A percentile compares a stretch with the other conserved stretches of the same genome.
Conservation (phyloP, 2,888 invertebrate genomes). For the Corbicula japonica region DNA sequence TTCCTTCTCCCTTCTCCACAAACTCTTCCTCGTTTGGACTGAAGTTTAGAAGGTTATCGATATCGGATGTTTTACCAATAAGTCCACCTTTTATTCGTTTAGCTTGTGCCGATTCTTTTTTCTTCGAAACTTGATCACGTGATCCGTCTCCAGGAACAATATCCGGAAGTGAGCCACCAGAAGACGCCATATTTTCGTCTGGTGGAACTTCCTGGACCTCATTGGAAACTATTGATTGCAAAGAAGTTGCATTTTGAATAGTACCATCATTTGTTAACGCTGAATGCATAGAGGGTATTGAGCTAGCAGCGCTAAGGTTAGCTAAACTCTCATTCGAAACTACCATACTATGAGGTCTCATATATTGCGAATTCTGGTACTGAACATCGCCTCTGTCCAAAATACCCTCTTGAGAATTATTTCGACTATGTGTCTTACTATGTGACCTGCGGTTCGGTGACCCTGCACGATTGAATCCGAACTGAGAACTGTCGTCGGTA, state of each 20-base stretch:
- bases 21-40: conserved; percentile 78
- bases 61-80: conserved; percentile 67
- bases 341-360: conserved; percentile 75
- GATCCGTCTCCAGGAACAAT: conserved; percentile 69
- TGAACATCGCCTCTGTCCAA: conserved; percentile 69
- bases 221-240: conserved; percentile 66
- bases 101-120: conserved; percentile 16
- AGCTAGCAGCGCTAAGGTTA: conserved; percentile 72
- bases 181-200: conserved; percentile 60
- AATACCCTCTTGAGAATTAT: conserved; percentile 77
- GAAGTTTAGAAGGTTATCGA: conserved; percentile 80
- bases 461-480: conserved; percentile 78
- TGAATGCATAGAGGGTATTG: conserved; percentile 72
- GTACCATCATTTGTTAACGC: conserved; percentile 71
- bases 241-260: conserved; percentile 63
- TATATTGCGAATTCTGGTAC: conserved; percentile 56
- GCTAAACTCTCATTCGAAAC: conserved; percentile 75
- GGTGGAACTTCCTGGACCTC: conserved; percentile 67
- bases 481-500: conserved; percentile 72
- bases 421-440: conserved; percentile 69
- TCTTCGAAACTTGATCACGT: conserved; percentile 56
- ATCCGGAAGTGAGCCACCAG: conserved; percentile 74
- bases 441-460: conserved; percentile 77
- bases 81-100: conserved; percentile 67
- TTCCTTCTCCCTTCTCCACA: conserved; percentile 63